A percentile compares a stretch with the other conserved stretches of the same genome.
Conservation (phyloP, 2,113 vertebrate genomes). For the Erpornis zantholeuca region DNA sequence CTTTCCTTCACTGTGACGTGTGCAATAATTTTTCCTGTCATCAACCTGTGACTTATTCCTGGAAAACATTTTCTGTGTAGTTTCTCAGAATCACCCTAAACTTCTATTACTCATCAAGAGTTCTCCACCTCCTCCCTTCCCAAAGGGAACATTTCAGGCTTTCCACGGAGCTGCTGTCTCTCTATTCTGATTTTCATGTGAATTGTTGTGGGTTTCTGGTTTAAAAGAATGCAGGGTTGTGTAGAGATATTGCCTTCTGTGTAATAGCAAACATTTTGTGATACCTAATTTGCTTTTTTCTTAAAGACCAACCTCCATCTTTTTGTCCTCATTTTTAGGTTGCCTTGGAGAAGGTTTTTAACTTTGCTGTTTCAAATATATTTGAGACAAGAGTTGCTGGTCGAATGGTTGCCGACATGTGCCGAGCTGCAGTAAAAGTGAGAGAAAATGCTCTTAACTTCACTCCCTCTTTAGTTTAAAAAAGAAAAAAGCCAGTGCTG, state of each 20-base stretch:
- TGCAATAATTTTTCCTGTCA: background rate
- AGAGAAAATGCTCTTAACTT: background rate
- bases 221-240: background rate
- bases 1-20: background rate
- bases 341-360: slow-evolving; percentile 95
- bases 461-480: background rate
- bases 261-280: background rate
- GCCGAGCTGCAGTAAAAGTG: slow-evolving; percentile 94
- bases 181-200: background rate
- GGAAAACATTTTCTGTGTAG: background rate
- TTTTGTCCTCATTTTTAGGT: slow-evolving; percentile 74
- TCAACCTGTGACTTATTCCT: background rate
- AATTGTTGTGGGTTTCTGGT: background rate
- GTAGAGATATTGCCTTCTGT: background rate
- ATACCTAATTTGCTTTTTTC: background rate
- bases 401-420: slow-evolving; percentile 98
- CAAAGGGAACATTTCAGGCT: background rate
- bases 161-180: background rate
- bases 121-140: background rate
- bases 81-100: background rate
- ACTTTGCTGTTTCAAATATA: slow-evolving; percentile 95
- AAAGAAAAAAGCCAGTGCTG: background rate
- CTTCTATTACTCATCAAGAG: background rate
- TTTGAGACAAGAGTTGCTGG: slow-evolving; percentile 97
- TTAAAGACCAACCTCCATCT: background rate